Base-by-base conservation (phyloP, 1,140 invertebrate species). In the Drosophila arizonae region DNA sequence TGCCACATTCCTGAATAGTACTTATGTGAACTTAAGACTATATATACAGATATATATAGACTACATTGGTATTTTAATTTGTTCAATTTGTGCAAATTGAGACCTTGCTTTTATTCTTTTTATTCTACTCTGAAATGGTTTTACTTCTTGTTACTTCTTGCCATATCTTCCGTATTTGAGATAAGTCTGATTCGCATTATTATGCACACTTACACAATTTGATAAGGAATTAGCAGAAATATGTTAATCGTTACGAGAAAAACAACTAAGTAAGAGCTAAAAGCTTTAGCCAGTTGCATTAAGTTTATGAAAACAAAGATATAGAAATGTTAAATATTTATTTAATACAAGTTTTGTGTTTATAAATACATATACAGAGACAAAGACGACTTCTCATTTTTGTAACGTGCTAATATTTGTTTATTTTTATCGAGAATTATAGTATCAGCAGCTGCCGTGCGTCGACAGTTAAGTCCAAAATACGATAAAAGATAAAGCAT, bases 21-120 rank as follows among this genome's bases (percentile, higher is more conserved):
- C 15, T 13, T 15, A 48, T 48, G 15, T 24, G 50, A 28, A 51
- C 24, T 17, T 17, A 17, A 54, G 28, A 5, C 4, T 55, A 11
- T 21, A 52, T 26, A 28, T 28, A 13, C 11, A 6, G 28, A 10
- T 10, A 28, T 52, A 28, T 13, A 52, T 52, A 28, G 26, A 30
- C 26, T 52, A 41, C 51, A 66, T 58, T 67, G 60, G 64, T 41
- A 67, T 67, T 61, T 67, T 67, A 48, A 72, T 30, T 55, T 72
- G 51, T 36, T 36, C 13, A 61, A 61, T 24, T 68, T 30, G 30
- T 36, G 24, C 43, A 61, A 61, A 54, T 51, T n/a, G 36, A 43
- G 46, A 10, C 30, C 30, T 41, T 58, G 57, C 39, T 33, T 36
- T 68, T 54, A 26, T 46, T 24, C n/a, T 33, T n/a, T 17, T 39